Conservation (phyloP, 2,888 invertebrate genomes). For the Trissolcus japonicus region DNA sequence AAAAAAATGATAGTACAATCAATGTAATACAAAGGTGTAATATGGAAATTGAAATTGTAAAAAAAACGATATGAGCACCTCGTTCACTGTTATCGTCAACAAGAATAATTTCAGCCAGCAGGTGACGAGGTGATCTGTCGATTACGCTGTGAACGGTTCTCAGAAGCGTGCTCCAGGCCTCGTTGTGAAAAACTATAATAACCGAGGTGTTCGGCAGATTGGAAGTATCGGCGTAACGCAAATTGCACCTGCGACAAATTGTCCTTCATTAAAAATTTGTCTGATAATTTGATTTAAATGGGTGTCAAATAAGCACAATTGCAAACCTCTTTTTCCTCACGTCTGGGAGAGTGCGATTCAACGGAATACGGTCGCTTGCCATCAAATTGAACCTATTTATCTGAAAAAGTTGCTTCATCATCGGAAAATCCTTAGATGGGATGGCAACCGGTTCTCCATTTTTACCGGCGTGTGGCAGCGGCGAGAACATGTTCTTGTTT, state of each 20-base stretch:
- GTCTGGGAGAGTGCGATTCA: constrained; percentile 90
- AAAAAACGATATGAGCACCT: constrained; percentile 77
- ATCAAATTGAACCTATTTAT: constrained; percentile 92
- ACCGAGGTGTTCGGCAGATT: constrained; percentile 91
- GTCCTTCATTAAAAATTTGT: neutral
- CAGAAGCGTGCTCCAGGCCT: constrained; percentile 98
- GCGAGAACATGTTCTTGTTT: constrained; percentile 87
- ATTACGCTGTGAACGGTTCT: constrained; percentile 97
- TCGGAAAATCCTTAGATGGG: constrained; percentile 84
- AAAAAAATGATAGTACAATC: neutral
- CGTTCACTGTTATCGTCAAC: constrained; percentile 93
- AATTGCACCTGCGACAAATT: constrained; percentile 37
- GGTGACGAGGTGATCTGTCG: constrained; percentile 86
- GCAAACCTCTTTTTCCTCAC: constrained; percentile 86
- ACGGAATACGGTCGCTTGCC: constrained; percentile 90
- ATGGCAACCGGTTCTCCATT: constrained; percentile 88
- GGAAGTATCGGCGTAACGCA: constrained; percentile 78
- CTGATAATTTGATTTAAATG: neutral
- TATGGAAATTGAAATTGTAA: neutral
- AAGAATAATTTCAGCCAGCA: constrained; percentile 90
- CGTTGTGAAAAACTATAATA: constrained; percentile 98
- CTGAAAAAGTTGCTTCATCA: constrained; percentile 87
- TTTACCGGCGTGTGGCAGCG: constrained; percentile 85
- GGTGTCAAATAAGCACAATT: constrained; percentile 1
- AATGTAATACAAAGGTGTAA: neutral